phyloP scores from a whole-genome alignment of 2,113 vertebrate species.

The Thalassoma bifasciatum region DNA sequence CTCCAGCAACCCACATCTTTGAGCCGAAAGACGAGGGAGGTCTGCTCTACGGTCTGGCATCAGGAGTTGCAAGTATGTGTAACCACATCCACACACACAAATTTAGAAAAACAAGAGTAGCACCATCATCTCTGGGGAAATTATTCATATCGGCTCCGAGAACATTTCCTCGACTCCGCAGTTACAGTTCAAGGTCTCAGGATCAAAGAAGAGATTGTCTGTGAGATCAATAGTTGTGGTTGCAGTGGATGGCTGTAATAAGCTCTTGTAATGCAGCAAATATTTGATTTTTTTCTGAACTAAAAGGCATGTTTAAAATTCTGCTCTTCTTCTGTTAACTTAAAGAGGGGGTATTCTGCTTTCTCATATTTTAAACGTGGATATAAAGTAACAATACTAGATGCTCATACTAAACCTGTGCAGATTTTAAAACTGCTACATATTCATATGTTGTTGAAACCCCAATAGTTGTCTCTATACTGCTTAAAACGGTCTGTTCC shows the following conservation, averaged over 20 bases:
- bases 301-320: neutral
- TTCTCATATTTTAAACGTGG: too few species aligned
- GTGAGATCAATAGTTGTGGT: too few species aligned
- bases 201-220: neutral
- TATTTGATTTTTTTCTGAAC: neutral
- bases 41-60: slow-evolving; percentile 94
- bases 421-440: too few species aligned
- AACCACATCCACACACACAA: slow-evolving; percentile 19
- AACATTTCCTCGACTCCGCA: neutral
- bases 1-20: slow-evolving; percentile 88
- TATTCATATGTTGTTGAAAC: too few species aligned
- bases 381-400: too few species aligned
- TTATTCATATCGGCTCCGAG: neutral
- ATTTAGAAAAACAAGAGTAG: neutral
- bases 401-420: too few species aligned
- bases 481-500: too few species aligned
- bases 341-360: too few species aligned
- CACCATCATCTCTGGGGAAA: neutral
- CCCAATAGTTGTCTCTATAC: too few species aligned
- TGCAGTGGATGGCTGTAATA: too few species aligned
- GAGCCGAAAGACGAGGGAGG: slow-evolving; percentile 90
- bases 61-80: slow-evolving; percentile 93
- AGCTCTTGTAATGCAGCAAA: too few species aligned
- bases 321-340: too few species aligned
- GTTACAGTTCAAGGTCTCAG: neutral